These are phyloP conservation scores for Dascyllus trimaculatus DNA, from an alignment of 2,113 vertebrate species.

Conservation along the genomic window DNA sequence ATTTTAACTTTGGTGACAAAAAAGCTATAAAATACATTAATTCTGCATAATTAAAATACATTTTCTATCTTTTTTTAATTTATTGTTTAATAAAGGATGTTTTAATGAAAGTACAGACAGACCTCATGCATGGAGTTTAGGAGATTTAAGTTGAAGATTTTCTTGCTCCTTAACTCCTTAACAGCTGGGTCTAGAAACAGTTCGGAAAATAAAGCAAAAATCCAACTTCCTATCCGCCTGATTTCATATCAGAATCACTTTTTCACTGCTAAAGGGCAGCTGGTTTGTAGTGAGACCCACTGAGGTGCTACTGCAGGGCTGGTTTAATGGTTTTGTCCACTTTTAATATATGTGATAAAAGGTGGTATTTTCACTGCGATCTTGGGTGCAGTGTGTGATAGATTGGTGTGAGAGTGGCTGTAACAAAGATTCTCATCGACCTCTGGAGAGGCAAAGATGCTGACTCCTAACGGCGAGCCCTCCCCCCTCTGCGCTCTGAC, in stretches of 20 bases:
- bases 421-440: conserved; percentile 35
- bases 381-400: conserved; percentile 17
- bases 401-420: conserved; percentile 22
- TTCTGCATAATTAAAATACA: too few species aligned
- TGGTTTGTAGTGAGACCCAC: neutral
- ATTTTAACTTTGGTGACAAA: too few species aligned
- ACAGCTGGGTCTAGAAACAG: neutral
- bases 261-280: neutral
- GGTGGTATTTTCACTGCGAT: neutral
- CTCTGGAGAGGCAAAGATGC: conserved; percentile 36
- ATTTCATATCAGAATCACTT: neutral
- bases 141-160: too few species aligned
- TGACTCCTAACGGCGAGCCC: conserved; percentile 12
- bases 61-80: too few species aligned
- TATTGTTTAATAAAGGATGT: too few species aligned
- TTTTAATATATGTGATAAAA: conserved; percentile 32
- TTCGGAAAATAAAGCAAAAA: conserved; percentile 5
- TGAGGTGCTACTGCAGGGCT: conserved; percentile 15
- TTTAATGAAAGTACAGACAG: too few species aligned
- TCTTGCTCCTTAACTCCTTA: too few species aligned
- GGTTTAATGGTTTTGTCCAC: conserved; percentile 1
- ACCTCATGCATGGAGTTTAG: too few species aligned
- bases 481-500: neutral
- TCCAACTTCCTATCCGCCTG: accelerated
- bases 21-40: too few species aligned